Percentiles rank a stretch among this genome's conserved stretches.
Conservation (phyloP, 2,113 vertebrate genomes). For the Diadophis punctatus region DNA sequence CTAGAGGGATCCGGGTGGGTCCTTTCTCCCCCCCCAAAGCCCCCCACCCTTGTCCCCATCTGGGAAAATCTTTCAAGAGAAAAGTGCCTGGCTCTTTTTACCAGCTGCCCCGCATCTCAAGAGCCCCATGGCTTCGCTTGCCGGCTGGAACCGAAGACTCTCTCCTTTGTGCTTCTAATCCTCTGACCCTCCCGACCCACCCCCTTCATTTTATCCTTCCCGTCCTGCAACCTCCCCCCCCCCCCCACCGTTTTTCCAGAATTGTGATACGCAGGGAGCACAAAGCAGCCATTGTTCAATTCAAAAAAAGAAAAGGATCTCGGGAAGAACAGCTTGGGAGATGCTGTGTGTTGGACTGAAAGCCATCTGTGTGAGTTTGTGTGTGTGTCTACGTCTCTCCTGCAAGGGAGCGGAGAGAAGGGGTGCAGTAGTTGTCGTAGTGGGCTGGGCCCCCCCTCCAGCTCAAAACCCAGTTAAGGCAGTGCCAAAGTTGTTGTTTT, state of each 20-base stretch:
- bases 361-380: neutral
- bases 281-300: neutral
- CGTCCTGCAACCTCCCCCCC: too few species aligned
- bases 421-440: neutral
- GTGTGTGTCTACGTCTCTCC: neutral
- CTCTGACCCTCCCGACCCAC: neutral
- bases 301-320: neutral
- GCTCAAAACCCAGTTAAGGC: neutral
- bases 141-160: neutral
- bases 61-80: neutral
- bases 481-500: neutral
- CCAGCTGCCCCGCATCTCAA: neutral
- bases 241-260: neutral
- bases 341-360: neutral
- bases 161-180: neutral
- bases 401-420: neutral
- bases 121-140: neutral
- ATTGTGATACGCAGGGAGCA: neutral
- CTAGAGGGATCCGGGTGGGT: neutral
- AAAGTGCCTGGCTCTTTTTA: neutral
- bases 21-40: neutral
- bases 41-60: neutral
- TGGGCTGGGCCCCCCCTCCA: neutral
- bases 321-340: neutral
- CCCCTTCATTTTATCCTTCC: too few species aligned